Evolutionary conservation across 2,113 vertebrate species (phyloP), one percentile per base, ranked within the genome.

Genomic region (Xyrauchen texanus): DNA sequence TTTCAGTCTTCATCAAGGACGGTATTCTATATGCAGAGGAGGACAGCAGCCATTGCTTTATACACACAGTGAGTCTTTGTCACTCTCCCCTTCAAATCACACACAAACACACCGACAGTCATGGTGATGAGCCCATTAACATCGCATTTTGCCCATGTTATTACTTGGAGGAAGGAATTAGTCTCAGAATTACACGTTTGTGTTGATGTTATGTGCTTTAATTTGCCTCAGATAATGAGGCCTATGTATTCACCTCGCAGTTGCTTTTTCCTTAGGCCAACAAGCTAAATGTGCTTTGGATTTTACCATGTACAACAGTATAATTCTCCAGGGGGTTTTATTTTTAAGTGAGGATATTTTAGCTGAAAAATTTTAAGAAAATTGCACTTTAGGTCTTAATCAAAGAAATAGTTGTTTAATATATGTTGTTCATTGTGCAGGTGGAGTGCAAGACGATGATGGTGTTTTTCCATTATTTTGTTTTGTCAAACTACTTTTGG

Each of bases 401-500:
- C 63, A 44, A 49, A 34, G 53, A 69, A 34, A 67, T n/a, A n/a
- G 12, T 53, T 77, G 46, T 57, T 68, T 0, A 55, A 15, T n/a
- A n/a, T 58, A 4, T 64, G 16, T 76, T 76, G 21, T 67, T 71
- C 4, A 60, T 65, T 76, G 9, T 81, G 61, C 89, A 99, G 98
- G 94, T 97, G 91, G 94, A 95, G 21, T 99, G 98, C 85, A 99
- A 97, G 88, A 93, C 96, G 0, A 93, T 98, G 68, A 96, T 99
- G 98, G 94, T 99, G 75, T 99, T 99, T 91, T 98, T 99, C 86
- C 98, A 99, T 88, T 99, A 98, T 90, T 99, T 97, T 0, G 98
- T 99, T 49, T 96, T 99, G 94, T 99, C 98, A 89, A 99, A 99
- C 90, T 99, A 99, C 88, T 98, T 99, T 91, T 99, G 98, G 98